A percentile compares a stretch with the other conserved stretches of the same genome.
Evolutionary conservation across 1,140 invertebrate species (phyloP).

Genomic region (Temnothorax curvispinosus): DNA sequence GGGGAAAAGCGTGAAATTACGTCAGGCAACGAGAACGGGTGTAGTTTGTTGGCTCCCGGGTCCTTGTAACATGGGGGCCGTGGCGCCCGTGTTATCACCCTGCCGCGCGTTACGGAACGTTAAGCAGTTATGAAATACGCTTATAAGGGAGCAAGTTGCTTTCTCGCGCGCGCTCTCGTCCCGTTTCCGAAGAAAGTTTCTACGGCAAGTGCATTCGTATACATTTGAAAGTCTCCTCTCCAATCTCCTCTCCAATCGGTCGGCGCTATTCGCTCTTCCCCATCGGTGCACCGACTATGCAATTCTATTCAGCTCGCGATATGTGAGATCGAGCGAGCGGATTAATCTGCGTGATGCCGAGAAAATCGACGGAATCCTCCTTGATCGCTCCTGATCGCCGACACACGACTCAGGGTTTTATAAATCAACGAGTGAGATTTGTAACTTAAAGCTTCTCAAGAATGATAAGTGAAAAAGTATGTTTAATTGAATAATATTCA

Average conservation of each 20-base stretch:
- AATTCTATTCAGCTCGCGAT: constrained; percentile 71
- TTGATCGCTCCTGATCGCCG: not conserved
- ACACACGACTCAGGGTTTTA: not conserved
- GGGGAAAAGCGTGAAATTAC: constrained; percentile 19
- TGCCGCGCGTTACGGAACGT: constrained; percentile 82
- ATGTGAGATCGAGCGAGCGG: not conserved
- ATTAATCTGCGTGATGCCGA: constrained; percentile 4
- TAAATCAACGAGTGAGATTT: not conserved
- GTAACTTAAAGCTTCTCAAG: not conserved
- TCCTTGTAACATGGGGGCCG: constrained; percentile 20
- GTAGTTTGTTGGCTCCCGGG: not conserved
- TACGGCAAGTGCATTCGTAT: constrained; percentile 78
- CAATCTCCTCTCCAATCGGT: constrained; percentile 47
- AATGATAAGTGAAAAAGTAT: not conserved
- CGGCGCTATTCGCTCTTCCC: constrained; percentile 11
- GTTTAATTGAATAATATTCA: not conserved
- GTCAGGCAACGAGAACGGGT: constrained; percentile 25
- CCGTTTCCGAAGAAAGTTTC: constrained; percentile 83
- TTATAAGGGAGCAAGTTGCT: constrained; percentile 80
- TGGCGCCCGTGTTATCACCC: constrained; percentile 64
- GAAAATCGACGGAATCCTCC: not conserved
- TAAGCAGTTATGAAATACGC: constrained; percentile 84
- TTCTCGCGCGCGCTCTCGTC: constrained; percentile 78
- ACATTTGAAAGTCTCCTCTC: constrained; percentile 81
- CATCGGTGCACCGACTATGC: constrained; percentile 24